A percentile compares a stretch with the other conserved stretches of the same genome.
Conservation (phyloP, 1,140 invertebrate genomes). For the Lepeophtheirus salmonis region DNA sequence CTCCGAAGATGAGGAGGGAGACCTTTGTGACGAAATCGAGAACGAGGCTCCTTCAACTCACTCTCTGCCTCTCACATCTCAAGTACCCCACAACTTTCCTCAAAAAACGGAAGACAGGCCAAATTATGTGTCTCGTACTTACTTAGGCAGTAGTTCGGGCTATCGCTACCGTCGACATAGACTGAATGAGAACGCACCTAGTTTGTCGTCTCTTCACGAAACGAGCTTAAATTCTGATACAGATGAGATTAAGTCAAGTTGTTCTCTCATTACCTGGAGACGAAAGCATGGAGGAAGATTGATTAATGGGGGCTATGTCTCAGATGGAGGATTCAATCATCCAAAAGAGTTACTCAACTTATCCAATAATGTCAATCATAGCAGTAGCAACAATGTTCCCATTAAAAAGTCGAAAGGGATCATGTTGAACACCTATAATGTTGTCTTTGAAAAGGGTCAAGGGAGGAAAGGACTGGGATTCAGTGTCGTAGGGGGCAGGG, state of each 20-base stretch:
- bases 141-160: not conserved
- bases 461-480: slow-evolving; percentile 34
- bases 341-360: not conserved
- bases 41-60: not conserved
- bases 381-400: not conserved
- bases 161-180: not conserved
- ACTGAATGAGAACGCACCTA: not conserved
- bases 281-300: not conserved
- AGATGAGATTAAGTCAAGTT: not conserved
- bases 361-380: not conserved
- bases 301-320: not conserved
- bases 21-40: not conserved
- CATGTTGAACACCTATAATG: slow-evolving; percentile 22
- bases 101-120: not conserved
- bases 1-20: not conserved
- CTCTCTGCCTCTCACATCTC: not conserved
- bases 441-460: slow-evolving; percentile 30
- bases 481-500: slow-evolving; percentile 36
- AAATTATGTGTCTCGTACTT: slow-evolving; percentile 3
- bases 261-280: not conserved
- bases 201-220: slow-evolving; percentile 9
- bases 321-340: not conserved
- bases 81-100: not conserved
- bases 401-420: not conserved
- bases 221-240: slow-evolving; percentile 6